Evolutionary conservation across 2,113 vertebrate species (phyloP), one percentile per base, ranked within the genome.

Genomic region (Stigmatopora argus): DNA sequence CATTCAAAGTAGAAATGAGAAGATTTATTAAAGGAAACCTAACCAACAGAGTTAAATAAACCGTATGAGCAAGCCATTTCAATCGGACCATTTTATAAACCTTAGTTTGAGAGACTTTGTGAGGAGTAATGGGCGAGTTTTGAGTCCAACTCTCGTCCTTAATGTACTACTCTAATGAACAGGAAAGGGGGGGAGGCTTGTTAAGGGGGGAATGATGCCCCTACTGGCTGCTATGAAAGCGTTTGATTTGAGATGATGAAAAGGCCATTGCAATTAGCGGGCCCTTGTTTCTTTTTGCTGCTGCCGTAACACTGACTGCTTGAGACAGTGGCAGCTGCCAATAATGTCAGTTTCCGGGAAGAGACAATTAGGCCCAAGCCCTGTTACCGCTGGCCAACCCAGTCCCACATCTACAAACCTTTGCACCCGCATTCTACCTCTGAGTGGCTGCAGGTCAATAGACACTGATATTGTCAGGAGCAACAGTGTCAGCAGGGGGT

Each of bases 211-310:
- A 73, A 82, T 80, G 79, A 78, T 71, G 83, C 85, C 82, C 90
- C 86, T 90, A 59, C 72, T 66, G 63, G 87, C 83, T 88, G 81
- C 85, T 89, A 89, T 87, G 90, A 87, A 89, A 91, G 85, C 67
- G 79, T 90, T 91, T 90, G 92, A 94, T 92, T 92, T 92, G 83
- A 90, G 88, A 92, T 93, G 91, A 92, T 94, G 92, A 93, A 96
- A 94, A 95, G 94, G 94, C 92, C 94, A 92, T 93, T 72, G 94
- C 94, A 92, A 94, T 93, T 91, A 94, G 94, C 79, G 79, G 83
- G 69, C 88, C 82, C 83, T 72, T 1, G 89, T 87, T 92, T 90
- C 86, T 83, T 89, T 88, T 90, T 92, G 91, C 88, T 41, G 70
- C 74, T 83, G 90, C 91, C 85, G 21, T 19, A 86, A 87, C 91